A percentile compares a stretch with the other conserved stretches of the same genome.
phyloP scores from a whole-genome alignment of 2,888 invertebrate species.

The Teleiodes luculella region DNA sequence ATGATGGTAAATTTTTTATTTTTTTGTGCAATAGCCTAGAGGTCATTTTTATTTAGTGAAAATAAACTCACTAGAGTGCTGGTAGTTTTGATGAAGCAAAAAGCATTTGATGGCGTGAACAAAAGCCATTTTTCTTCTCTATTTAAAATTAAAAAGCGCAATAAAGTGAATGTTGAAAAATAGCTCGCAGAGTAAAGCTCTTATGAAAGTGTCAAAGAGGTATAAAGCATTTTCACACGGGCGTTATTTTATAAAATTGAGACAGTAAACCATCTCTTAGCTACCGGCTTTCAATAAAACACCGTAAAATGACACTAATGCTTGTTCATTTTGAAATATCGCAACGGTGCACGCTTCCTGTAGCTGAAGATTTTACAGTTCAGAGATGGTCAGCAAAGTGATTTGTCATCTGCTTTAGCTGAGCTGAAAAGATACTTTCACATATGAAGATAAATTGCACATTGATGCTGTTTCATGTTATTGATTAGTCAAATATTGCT shows the following conservation, averaged over 20 bases:
- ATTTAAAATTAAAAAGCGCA: not conserved
- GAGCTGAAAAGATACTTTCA: not conserved
- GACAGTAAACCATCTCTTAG: constrained; percentile 36
- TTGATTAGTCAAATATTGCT: not conserved
- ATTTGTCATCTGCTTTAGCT: constrained; percentile 1
- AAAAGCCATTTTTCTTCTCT: not conserved
- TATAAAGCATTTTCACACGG: constrained; percentile 17
- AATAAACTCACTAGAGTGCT: not conserved
- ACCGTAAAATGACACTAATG: constrained; percentile 44
- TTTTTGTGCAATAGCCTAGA: too few species aligned
- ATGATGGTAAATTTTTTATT: too few species aligned
- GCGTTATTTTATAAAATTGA: constrained; percentile 48
- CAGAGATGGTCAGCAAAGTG: constrained; percentile 3
- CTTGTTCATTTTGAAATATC: constrained; percentile 48
- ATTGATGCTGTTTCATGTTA: not conserved
- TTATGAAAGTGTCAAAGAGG: constrained; percentile 10
- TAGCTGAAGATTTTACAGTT: constrained; percentile 20
- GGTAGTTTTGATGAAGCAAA: not conserved
- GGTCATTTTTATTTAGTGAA: too few species aligned
- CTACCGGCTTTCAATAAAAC: constrained; percentile 50
- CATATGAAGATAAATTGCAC: constrained; percentile 3
- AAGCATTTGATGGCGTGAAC: not conserved
- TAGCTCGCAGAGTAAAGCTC: constrained; percentile 4
- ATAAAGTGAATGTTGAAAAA: constrained; percentile 1
- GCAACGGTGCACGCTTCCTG: constrained; percentile 22